phyloP scores from a whole-genome alignment of 2,797 vertebrate genomes.

The Sebastes elongatus region DNA sequence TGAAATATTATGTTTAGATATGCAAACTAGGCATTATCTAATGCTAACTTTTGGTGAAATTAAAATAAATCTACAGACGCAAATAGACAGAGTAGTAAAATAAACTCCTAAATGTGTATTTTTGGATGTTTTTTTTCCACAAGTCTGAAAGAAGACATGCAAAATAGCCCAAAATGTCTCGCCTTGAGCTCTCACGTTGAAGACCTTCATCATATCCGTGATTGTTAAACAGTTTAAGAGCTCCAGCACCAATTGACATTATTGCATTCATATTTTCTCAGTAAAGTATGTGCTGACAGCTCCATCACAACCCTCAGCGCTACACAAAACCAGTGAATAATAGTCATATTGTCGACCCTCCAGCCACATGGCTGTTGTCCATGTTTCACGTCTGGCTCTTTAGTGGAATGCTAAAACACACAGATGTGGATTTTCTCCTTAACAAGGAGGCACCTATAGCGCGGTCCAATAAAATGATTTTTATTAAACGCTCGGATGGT shows the following conservation, averaged over 20 bases:
- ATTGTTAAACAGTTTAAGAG: not conserved
- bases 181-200: fast-evolving
- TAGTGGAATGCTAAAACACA: constrained; percentile 49
- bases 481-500: constrained; percentile 34
- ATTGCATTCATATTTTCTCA: not conserved
- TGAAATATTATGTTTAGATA: too few relatives aligned
- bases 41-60: too few relatives aligned
- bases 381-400: constrained; percentile 45
- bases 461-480: constrained; percentile 45
- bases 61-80: too few relatives aligned
- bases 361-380: constrained; percentile 45
- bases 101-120: too few relatives aligned
- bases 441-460: constrained; percentile 31
- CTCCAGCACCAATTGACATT: not conserved
- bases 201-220: not conserved
- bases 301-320: constrained; percentile 7
- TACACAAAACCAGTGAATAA: constrained; percentile 4
- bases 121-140: too few relatives aligned
- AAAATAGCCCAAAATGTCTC: not conserved
- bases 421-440: constrained; percentile 42
- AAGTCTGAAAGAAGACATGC: not conserved
- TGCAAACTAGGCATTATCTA: too few relatives aligned
- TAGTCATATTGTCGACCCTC: constrained; percentile 18
- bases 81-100: too few relatives aligned
- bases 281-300: constrained; percentile 31